Conservation (phyloP, 2,888 invertebrate genomes). For the Dioctria linearis region DNA sequence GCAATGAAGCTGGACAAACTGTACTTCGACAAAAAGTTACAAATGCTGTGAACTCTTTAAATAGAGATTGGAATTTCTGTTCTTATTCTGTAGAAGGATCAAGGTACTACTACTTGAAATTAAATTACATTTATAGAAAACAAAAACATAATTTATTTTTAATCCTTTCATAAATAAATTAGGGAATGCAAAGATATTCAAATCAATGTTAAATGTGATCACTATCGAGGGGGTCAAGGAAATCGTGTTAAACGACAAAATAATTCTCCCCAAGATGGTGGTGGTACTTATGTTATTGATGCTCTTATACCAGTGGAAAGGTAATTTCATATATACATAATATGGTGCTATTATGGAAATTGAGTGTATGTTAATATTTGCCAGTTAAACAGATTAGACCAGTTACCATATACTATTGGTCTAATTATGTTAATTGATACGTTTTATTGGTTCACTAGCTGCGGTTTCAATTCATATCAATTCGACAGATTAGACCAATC, state of each 20-base stretch:
- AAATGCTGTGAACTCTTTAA: conserved; percentile 89
- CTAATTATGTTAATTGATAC: no score
- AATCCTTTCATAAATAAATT: conserved; percentile 71
- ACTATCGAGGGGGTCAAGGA: conserved; percentile 74
- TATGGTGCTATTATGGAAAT: not conserved
- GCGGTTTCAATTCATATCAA: no score
- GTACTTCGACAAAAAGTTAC: conserved; percentile 91
- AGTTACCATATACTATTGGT: no score
- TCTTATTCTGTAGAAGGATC: conserved; percentile 88
- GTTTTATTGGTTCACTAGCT: no score
- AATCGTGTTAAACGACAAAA: conserved; percentile 79
- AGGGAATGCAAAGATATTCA: conserved; percentile 92
- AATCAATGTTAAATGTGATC: conserved; percentile 93
- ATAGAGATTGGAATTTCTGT: conserved; percentile 98
- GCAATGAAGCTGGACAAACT: conserved; percentile 95
- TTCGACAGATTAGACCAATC: no score
- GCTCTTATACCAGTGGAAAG: conserved; percentile 88
- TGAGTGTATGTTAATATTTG: no score
- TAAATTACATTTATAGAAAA: not conserved
- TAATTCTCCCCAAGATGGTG: conserved; percentile 73
- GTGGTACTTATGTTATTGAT: conserved; percentile 86
- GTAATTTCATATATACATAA: conserved; percentile 74
- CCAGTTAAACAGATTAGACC: no score
- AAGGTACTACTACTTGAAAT: conserved; percentile 62
- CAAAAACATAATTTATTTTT: conserved; percentile 10